Percentiles rank a stretch among this genome's conserved stretches.
Conservation (phyloP, 2,797 vertebrate genomes). For the Agapornis canus region DNA sequence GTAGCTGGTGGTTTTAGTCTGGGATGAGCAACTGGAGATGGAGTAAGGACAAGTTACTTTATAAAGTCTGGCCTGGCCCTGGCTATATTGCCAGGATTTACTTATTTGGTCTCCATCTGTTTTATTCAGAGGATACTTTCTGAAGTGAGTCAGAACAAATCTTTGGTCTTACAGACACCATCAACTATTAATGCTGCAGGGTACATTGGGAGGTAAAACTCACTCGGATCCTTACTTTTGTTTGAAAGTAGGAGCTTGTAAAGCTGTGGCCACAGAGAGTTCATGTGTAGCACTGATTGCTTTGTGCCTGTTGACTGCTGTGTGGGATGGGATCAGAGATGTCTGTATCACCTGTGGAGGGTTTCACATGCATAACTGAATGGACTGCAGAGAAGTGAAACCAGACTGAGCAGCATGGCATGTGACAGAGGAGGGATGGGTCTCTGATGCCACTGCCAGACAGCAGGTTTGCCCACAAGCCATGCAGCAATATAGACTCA, state of each 20-base stretch:
- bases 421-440: rapidly evolving
- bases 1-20: neutral
- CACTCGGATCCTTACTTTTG: rapidly evolving
- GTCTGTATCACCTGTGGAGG: rapidly evolving
- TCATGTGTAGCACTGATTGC: rapidly evolving
- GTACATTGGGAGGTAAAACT: rapidly evolving
- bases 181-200: too few relatives aligned
- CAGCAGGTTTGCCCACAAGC: neutral
- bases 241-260: neutral
- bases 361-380: rapidly evolving
- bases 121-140: rapidly evolving
- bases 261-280: rapidly evolving
- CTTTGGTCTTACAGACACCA: neutral
- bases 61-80: neutral
- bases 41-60: neutral
- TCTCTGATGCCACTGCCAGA: neutral
- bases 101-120: neutral
- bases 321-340: neutral
- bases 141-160: neutral
- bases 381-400: neutral
- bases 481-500: neutral
- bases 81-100: neutral
- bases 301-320: neutral
- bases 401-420: neutral
- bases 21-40: neutral